A percentile compares a stretch with the other conserved stretches of the same genome.
phyloP scores from a whole-genome alignment of 2,888 invertebrate genomes.

The Gortyna flavago region DNA sequence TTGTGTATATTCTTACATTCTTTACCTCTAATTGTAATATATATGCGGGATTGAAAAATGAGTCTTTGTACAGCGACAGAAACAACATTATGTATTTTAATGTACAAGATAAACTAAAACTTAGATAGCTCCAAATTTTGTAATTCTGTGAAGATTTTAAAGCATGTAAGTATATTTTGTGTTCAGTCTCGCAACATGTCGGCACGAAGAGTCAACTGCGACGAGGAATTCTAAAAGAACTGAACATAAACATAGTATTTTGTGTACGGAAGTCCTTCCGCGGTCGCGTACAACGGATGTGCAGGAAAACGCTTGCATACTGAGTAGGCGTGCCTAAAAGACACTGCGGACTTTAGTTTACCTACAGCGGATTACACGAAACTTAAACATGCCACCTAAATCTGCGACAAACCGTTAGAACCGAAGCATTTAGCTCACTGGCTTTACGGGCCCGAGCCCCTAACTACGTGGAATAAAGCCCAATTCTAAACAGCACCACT shows the following conservation, averaged over 20 bases:
- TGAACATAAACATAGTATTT: conserved; percentile 88
- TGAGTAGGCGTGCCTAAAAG: conserved; percentile 90
- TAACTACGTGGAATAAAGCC: conserved; percentile 72
- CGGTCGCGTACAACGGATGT: conserved; percentile 89
- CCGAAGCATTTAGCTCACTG: conserved; percentile 78
- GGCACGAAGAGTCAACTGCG: conserved; percentile 87
- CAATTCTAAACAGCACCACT: conserved; percentile 65
- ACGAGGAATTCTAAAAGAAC: conserved; percentile 88
- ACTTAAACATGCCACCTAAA: conserved; percentile 88
- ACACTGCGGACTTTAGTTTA: conserved; percentile 89
- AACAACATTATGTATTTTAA: conserved; percentile 20
- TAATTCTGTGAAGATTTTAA: conserved; percentile 73
- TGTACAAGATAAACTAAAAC: conserved; percentile 40
- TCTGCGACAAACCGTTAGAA: conserved; percentile 83
- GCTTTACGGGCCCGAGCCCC: conserved; percentile 74
- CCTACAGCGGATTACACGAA: conserved; percentile 88
- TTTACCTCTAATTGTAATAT: conserved; percentile 37
- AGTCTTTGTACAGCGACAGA: neutral
- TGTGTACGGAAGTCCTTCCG: conserved; percentile 89
- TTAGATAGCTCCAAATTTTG: conserved; percentile 43
- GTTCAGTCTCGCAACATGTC: conserved; percentile 83
- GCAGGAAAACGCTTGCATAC: conserved; percentile 89
- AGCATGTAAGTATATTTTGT: conserved; percentile 82
- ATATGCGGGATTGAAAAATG: conserved; percentile 20
- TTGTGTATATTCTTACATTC: conserved; percentile 26